Evolutionary conservation across 2,113 vertebrate species (phyloP).

Genomic region (Phylloscopus whistleri): DNA sequence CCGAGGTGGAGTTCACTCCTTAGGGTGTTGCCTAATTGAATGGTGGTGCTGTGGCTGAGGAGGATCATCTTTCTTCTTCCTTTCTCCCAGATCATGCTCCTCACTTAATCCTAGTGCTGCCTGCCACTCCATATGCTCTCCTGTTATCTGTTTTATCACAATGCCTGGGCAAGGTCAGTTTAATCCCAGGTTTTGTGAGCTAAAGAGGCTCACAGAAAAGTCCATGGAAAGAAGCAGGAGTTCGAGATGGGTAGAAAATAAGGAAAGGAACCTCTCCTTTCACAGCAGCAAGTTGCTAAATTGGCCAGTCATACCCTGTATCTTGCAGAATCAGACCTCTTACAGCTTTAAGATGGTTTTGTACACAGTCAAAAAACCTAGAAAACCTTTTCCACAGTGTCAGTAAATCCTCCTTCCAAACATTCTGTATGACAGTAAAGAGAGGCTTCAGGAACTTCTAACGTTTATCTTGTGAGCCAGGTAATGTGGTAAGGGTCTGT

Average conservation of each 20-base stretch:
- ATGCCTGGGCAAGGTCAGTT: not conserved
- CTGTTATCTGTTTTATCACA: not conserved
- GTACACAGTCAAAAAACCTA: not conserved
- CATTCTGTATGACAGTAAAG: not conserved
- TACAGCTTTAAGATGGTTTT: not conserved
- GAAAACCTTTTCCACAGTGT: not conserved
- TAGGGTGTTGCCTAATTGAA: not conserved
- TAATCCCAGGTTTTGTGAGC: not conserved
- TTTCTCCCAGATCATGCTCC: not conserved
- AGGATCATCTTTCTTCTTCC: not conserved
- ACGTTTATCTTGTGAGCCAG: not conserved
- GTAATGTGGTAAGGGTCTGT: not conserved
- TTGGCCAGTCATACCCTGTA: not conserved
- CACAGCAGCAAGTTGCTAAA: not conserved
- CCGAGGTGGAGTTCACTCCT: rapidly evolving
- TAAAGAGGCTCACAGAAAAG: not conserved
- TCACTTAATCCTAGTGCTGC: not conserved
- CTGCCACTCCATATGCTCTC: not conserved
- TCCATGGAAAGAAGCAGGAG: not conserved
- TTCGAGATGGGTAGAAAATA: not conserved
- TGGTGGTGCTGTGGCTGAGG: not conserved
- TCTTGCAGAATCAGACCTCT: not conserved
- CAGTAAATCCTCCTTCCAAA: not conserved
- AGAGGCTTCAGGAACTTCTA: not conserved
- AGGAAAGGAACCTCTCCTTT: not conserved